Base-by-base conservation (phyloP, 2,888 invertebrate species). In the Steinernema carpocapsae region DNA sequence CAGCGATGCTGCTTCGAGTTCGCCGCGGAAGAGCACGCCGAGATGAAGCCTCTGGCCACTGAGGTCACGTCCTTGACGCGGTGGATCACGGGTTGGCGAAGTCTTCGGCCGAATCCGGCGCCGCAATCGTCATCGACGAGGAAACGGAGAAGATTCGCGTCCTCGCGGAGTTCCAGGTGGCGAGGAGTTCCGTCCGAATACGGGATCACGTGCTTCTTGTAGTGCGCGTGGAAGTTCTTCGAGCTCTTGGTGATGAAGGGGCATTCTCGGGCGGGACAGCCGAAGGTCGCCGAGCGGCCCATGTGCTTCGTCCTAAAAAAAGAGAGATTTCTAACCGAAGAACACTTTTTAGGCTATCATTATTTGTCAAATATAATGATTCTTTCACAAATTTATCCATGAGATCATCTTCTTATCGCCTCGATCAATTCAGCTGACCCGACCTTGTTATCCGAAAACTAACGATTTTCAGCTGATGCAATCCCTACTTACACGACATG, bases 251-350 rank as follows among this genome's bases (percentile, higher is more conserved):
- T 81, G 0, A 52, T 76, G 72, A 86, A 87, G 7, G 78, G 72
- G 74, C 87, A 87, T 7, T 76, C 71, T 24, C 74, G 48, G 43
- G 79, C 78, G 0, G 82, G 82, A 74, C 87, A 87, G n/a, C 87
- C 87, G 76, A 84, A 87, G 0, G 87, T 87, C 6, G 83, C 83
- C 4, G 85, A 84, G 14, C 71, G 73, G 7, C 84, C 84, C 29
- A 76, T 73, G 64, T 87, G 87, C 2, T 81, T 77, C 14, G 82
- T 77, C 46, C 86, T 86, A 70, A 76, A 79, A 77, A 42, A 24
- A 42, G 2, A 56, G 37, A 71, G n/a, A n/a, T n/a, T n/a, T n/a
- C n/a, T n/a, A n/a, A n/a, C n/a, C n/a, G n/a, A n/a, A n/a, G n/a
- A n/a, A n/a, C n/a, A n/a, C n/a, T n/a, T n/a, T n/a, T n/a, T n/a